Conservation (phyloP, 2,113 vertebrate species). For the Psilopsiagon aurifrons region DNA sequence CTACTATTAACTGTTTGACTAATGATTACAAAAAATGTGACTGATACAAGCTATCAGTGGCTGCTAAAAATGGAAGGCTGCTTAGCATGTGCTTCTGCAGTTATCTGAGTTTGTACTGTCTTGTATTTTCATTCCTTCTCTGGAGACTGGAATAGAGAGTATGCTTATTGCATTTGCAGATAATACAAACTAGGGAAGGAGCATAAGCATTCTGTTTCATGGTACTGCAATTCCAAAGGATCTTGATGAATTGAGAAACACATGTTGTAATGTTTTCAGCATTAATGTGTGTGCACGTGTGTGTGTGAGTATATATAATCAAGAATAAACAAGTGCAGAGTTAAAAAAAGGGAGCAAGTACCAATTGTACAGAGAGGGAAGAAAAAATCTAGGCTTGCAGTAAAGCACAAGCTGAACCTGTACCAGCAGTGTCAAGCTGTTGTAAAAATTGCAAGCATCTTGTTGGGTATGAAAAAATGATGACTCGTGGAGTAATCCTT, state of each 20-base stretch:
- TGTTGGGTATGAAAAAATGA: neutral
- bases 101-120: neutral
- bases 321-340: neutral
- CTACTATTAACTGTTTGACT: neutral
- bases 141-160: neutral
- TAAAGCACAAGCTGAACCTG: neutral
- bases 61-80: neutral
- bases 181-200: neutral
- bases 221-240: neutral
- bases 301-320: neutral
- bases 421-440: neutral
- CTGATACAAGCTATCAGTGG: neutral
- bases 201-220: neutral
- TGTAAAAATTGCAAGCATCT: neutral
- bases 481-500: neutral
- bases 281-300: neutral
- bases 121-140: neutral
- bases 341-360: neutral
- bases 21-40: neutral
- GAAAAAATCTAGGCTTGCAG: neutral
- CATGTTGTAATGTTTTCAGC: neutral
- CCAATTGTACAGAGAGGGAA: neutral
- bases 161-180: neutral
- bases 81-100: neutral
- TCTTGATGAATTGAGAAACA: neutral